Base-by-base conservation (phyloP, 2,113 vertebrate genomes). In the Cololabis saira region DNA sequence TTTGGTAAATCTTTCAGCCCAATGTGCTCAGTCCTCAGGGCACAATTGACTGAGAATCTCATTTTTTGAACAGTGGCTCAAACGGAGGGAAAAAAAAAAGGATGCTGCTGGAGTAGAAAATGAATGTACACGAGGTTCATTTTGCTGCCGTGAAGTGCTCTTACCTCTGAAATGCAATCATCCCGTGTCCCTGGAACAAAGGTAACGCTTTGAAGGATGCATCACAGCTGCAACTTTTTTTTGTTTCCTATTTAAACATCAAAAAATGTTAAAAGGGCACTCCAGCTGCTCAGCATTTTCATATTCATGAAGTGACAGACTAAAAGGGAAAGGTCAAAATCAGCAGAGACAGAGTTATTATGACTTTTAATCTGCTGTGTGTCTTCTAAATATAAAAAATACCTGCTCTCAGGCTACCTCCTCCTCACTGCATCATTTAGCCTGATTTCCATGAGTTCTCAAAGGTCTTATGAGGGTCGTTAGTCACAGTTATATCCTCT, bases 141-240 rank as follows among this genome's bases (percentile, higher is more conserved):
- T 54, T n/a, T 51, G 12, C n/a, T 19, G 5, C 47, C 52, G 54
- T 30, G 48, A 47, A 52, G 67, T n/a, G 15, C 63, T 44, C 64
- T 50, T 59, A 57, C 53, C 10, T 47, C 45, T 45, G 6, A 48
- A 50, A 42, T 14, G 14, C 50, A 62, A 49, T 63, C 21, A 41
- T 73, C 44, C 61, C 42, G 33, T 58, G 50, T 70, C 7, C 22
- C 10, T 40, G 48, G 7, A 73, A 44, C 43, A 58, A 65, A 57
- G 51, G 16, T 59, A 59, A 73, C 48, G 18, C 48, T 59, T 14
- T 58, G 42, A 72, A 62, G 61, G 52, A 48, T n/a, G 18, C 47
- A 40, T 1, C 19, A 16, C 21, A 50, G 43, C 51, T 27, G 27
- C 14, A 42, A 55, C 45, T 55, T 14, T 19, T 60, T 67, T 61